Evolutionary conservation across 1,140 invertebrate genomes (phyloP), one percentile per base, ranked within the genome.

Genomic region (Ectropis grisescens): DNA sequence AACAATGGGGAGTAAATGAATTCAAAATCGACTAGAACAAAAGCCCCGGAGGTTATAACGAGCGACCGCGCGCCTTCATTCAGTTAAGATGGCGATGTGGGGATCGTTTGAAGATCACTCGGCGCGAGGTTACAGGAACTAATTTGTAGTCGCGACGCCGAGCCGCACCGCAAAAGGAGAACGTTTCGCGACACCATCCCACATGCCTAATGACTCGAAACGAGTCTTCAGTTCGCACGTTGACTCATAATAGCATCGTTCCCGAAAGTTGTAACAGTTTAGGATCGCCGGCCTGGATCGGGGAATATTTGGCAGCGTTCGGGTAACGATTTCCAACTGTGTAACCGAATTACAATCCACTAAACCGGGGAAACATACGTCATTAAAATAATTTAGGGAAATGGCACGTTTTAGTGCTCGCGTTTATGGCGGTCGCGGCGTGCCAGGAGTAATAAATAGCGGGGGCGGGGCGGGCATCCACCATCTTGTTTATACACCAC

Each of bases 1-100:
- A 57, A 64, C 68, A 72, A 72, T 67, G 45, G 61, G 33, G 52
- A 51, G 53, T 67, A 71, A 78, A 74, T 74, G 67, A 74, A 67
- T 71, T 59, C 54, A 47, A 42, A 49, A 42, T 26, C 37, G 45
- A 47, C 40, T 39, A 41, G 48, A 61, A 66, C 59, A 71, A 70
- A 66, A 60, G 42, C 47, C 41, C 36, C 44, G 35, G 52, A 31
- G 48, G 46, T 46, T 48, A 55, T 72, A 72, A 74, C 66, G 58
- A 78, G 53, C 48, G 42, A 26, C 29, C 28, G 8, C 2, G 6
- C 28, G 43, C 30, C 27, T 25, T 30, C 15, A 47, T 52, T 54
- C 59, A 57, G 66, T 68, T 71, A 58, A 67, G 65, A 64, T 46
- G 52, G 44, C 37, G 46, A 47, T n/a, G n/a, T 58, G 55, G 54